Conservation (phyloP, 2,888 invertebrate species). For the Nomada fucata region DNA sequence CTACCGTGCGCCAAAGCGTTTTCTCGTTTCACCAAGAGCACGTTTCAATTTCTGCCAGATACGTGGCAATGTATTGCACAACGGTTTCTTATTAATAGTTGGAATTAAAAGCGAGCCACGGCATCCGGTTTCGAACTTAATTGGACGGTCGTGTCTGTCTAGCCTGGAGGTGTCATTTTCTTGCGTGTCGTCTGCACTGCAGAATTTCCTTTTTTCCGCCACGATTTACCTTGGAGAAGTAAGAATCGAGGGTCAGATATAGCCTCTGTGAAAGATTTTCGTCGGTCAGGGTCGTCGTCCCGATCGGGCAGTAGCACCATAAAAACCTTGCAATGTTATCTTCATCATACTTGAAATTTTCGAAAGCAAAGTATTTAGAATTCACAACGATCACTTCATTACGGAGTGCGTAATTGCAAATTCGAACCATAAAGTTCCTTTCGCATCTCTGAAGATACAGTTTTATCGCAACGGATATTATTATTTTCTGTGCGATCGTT, state of each 20-base stretch:
- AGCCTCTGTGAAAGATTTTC: background rate
- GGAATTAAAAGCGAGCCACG: conserved; percentile 29
- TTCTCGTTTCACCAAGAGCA: conserved; percentile 1
- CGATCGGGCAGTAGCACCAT: background rate
- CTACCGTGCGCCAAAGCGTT: background rate
- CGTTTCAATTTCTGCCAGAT: conserved; percentile 37
- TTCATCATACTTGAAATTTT: no score
- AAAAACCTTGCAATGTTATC: background rate
- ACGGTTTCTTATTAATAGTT: conserved; percentile 48
- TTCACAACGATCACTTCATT: no score
- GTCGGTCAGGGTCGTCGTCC: background rate
- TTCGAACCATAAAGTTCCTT: no score
- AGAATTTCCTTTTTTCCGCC: background rate
- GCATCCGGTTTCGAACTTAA: conserved; percentile 35
- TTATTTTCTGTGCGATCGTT: no score
- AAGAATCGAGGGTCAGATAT: background rate
- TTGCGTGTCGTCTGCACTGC: background rate
- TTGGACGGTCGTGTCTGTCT: conserved; percentile 13
- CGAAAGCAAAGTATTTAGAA: no score
- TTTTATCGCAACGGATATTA: no score
- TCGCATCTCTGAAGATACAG: no score
- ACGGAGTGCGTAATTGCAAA: no score
- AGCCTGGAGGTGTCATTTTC: conserved; percentile 29
- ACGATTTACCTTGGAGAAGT: background rate
- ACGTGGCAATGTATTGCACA: conserved; percentile 37